Evolutionary conservation across 2,113 vertebrate genomes (phyloP), one percentile per base, ranked within the genome.

Genomic region (Heptranchias perlo): DNA sequence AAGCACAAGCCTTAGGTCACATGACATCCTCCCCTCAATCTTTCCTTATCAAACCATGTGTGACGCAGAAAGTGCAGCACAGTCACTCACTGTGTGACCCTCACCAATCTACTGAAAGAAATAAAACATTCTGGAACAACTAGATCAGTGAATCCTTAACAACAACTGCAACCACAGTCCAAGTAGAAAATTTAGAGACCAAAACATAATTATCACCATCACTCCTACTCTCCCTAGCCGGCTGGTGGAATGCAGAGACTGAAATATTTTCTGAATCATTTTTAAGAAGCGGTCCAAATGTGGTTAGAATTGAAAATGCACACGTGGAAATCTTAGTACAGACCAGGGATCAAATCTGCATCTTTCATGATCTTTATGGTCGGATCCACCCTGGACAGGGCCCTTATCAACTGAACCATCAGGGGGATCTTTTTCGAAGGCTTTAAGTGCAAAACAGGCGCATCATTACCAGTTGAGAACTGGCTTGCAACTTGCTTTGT

Each of bases 1-100:
- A 47, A 31, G 47, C 65, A 95, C 97, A 97, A 98, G 89, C 16
- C 54, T 92, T 92, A 61, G 89, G 89, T n/a, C 89, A 61, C 52
- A 35, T 35, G 62, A 92, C 89, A 39, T 21, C 89, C n/a, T 93
- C 89, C 89, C 10, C 2, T 93, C 89, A 93, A 58, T n/a, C 58
- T 93, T 62, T 62, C 89, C 35, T 39, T 93, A 62, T 62, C 31
- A 61, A 93, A n/a, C 54, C 89, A 61, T 62, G 54, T 61, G 58
- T 92, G 89, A 92, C 58, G 54, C 35, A 93, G 35, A 14, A 89
- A 39, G 8, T 52, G 16, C 89, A 62, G 58, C 16, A 62, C 58
- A 39, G 89, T 93, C 89, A 93, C n/a, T 93, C 35, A n/a, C 35
- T 62, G 89, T 93, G 89, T 93, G 89, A 93, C 89, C n/a, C 58